These are phyloP conservation scores for Agonopterix arenella DNA, from an alignment of 2,888 invertebrate genomes.

Conservation along the genomic window DNA sequence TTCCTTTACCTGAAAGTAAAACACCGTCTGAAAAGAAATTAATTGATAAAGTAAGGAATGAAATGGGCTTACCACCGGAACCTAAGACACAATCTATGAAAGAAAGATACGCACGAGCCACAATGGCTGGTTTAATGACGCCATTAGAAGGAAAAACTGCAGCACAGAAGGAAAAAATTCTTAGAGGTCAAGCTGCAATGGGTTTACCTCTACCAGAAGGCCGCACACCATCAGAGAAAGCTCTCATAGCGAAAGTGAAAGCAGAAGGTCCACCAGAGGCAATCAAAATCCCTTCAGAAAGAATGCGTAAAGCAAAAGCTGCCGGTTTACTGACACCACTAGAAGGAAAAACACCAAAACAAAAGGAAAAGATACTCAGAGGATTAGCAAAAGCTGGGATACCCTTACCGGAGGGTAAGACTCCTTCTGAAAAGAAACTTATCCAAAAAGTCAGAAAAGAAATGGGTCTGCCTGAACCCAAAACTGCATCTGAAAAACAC, in stretches of 20 bases:
- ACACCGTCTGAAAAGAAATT: conserved; percentile 25
- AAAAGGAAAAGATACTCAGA: conserved; percentile 24
- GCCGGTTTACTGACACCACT: conserved; percentile 25
- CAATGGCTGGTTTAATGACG: conserved; percentile 17
- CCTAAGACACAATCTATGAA: conserved; percentile 20
- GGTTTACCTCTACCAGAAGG: conserved; percentile 12
- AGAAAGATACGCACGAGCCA: conserved; percentile 18
- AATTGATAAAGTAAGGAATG: conserved; percentile 15
- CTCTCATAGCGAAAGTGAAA: conserved; percentile 2
- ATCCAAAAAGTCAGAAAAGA: conserved; percentile 18
- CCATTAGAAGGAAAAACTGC: conserved; percentile 23
- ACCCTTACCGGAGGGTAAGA: conserved; percentile 24
- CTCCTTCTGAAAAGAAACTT: conserved; percentile 24
- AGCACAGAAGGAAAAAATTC: conserved; percentile 16
- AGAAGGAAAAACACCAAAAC: conserved; percentile 22
- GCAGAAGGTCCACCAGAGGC: neutral
- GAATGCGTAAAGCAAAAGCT: conserved; percentile 14
- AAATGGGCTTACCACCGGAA: conserved; percentile 26
- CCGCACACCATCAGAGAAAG: conserved; percentile 6
- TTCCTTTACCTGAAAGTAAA: conserved; percentile 22
- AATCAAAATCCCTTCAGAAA: conserved; percentile 11
- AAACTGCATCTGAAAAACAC: conserved; percentile 15
- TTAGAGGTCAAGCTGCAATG: conserved; percentile 10
- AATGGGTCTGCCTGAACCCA: conserved; percentile 27
- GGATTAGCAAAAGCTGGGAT: conserved; percentile 13